phyloP scores from a whole-genome alignment of 2,113 vertebrate species.

The Siniperca chuatsi region DNA sequence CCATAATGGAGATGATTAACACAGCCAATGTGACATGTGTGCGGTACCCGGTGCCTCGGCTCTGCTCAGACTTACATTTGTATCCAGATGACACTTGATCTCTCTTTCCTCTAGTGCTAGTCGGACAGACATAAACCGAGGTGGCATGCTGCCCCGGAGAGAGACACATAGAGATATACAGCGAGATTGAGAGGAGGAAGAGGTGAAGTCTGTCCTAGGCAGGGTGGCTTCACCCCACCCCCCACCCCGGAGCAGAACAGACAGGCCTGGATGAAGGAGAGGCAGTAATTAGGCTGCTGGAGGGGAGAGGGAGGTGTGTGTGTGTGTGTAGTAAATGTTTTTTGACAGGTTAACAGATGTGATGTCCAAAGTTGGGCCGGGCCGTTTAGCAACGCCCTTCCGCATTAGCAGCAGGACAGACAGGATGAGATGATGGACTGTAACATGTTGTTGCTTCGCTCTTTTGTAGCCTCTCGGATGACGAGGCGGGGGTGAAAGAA shows the following conservation, averaged over 20 bases:
- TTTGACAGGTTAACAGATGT: conserved; percentile 71
- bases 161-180: conserved; percentile 22
- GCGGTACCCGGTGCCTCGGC: conserved; percentile 18
- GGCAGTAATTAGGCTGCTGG: conserved; percentile 65
- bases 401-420: conserved; percentile 58
- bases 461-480: conserved; percentile 26
- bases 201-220: conserved; percentile 50
- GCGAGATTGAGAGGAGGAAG: conserved; percentile 36
- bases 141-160: conserved; percentile 68
- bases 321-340: conserved; percentile 29
- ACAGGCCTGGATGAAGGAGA: conserved; percentile 50
- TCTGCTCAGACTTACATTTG: conserved; percentile 33
- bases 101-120: conserved; percentile 43
- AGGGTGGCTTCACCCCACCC: conserved; percentile 2
- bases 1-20: conserved; percentile 42
- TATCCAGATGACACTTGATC: conserved; percentile 66
- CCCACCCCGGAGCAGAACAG: conserved; percentile 39
- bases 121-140: conserved; percentile 59
- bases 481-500: neutral
- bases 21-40: conserved; percentile 54
- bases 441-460: conserved; percentile 51
- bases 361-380: conserved; percentile 68
- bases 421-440: conserved; percentile 53
- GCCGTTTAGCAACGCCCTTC: conserved; percentile 62
- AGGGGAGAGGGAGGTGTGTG: conserved; percentile 43